A percentile compares a stretch with the other conserved stretches of the same genome.
Evolutionary conservation across 1,140 invertebrate genomes (phyloP).

Genomic region (Lepidurus arcticus): DNA sequence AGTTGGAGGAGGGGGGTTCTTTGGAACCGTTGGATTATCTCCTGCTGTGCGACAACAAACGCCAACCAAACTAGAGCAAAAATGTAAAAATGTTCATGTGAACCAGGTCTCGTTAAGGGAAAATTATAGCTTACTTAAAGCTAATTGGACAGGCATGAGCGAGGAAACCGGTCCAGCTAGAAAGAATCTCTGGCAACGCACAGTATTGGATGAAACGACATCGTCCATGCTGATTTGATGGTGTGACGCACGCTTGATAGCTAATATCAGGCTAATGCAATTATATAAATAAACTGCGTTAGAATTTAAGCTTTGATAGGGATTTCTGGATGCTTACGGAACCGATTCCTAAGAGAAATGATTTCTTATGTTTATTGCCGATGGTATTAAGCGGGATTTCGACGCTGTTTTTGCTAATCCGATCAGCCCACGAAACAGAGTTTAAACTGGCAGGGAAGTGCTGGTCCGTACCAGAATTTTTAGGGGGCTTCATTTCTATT

Average conservation of each 20-base stretch:
- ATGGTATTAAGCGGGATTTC: not conserved
- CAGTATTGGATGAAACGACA: constrained; percentile 34
- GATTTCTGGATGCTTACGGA: not conserved
- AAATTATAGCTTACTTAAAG: constrained; percentile 30
- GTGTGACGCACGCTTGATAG: constrained; percentile 31
- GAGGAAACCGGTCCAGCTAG: constrained; percentile 23
- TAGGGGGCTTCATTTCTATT: not conserved
- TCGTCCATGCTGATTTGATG: not conserved
- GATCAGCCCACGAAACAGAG: not conserved
- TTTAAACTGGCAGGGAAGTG: not conserved
- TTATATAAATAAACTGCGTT: not conserved
- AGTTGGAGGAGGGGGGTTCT: not conserved
- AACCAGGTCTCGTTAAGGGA: not conserved
- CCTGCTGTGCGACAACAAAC: constrained; percentile 30
- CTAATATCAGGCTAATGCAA: constrained; percentile 27
- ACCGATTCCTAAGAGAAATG: not conserved
- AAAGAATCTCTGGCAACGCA: constrained; percentile 26
- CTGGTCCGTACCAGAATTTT: not conserved
- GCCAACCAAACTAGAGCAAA: constrained; percentile 30
- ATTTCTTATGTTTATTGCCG: not conserved
- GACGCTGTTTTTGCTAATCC: not conserved
- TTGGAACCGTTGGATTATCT: not conserved
- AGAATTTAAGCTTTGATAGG: not conserved
- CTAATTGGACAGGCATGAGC: constrained; percentile 33
- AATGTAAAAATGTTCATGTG: not conserved